A percentile compares a stretch with the other conserved stretches of the same genome.
Evolutionary conservation across 1,140 invertebrate species (phyloP).

Genomic region (Euwallacea fornicatus): DNA sequence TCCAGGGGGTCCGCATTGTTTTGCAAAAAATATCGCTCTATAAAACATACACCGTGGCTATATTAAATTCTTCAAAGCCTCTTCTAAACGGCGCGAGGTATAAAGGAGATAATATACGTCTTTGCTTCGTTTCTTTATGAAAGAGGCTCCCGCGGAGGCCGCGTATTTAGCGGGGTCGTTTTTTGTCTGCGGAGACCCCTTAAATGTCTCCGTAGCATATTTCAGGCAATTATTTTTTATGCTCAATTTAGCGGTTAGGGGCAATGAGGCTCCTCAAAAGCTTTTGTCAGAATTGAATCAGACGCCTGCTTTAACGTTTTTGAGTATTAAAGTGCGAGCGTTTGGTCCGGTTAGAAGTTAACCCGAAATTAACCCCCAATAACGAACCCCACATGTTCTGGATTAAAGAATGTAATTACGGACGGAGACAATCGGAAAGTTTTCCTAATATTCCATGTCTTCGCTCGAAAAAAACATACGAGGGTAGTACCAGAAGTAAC

Average conservation of each 20-base stretch:
- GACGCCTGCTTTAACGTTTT: too few relatives aligned
- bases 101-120: conserved; percentile 37
- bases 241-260: not conserved
- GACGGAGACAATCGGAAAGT: too few relatives aligned
- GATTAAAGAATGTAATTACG: too few relatives aligned
- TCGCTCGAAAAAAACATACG: too few relatives aligned
- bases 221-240: conserved; percentile 29
- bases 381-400: too few relatives aligned
- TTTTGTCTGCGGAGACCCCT: conserved; percentile 12
- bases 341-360: too few relatives aligned
- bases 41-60: conserved; percentile 42
- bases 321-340: too few relatives aligned
- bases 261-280: conserved; percentile 20
- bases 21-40: conserved; percentile 44
- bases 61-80: conserved; percentile 40
- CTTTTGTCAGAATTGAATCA: conserved; percentile 12
- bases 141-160: conserved; percentile 11
- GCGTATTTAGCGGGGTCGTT: conserved; percentile 22
- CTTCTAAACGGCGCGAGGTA: conserved; percentile 36
- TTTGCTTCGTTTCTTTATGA: conserved; percentile 33
- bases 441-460: too few relatives aligned
- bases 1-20: conserved; percentile 32
- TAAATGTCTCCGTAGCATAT: conserved; percentile 15
- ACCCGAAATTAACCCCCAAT: too few relatives aligned
- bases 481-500: too few relatives aligned